These are phyloP conservation scores for Dromiciops gliroides DNA, from an alignment of 2,113 vertebrate genomes.

Conservation along the genomic window DNA sequence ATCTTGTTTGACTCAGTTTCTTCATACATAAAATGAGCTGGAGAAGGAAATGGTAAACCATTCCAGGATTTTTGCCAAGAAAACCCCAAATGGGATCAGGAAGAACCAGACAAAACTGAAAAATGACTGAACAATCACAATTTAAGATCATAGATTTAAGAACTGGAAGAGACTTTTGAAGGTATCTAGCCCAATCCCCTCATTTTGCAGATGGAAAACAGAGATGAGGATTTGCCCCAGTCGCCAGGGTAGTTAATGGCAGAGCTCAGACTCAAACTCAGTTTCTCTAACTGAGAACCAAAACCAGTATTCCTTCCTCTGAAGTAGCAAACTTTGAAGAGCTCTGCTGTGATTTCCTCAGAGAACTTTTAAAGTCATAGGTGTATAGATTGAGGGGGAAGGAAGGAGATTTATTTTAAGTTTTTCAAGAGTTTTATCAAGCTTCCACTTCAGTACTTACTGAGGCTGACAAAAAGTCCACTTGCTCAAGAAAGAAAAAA, in stretches of 20 bases:
- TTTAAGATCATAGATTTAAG: not conserved
- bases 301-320: not conserved
- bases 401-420: not conserved
- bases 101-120: not conserved
- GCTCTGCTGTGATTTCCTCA: not conserved
- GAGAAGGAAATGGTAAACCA: not conserved
- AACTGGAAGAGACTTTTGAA: not conserved
- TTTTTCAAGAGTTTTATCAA: constrained; percentile 7
- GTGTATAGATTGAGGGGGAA: not conserved
- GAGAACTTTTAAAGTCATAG: not conserved
- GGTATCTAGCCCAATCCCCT: not conserved
- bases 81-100: too few relatives aligned
- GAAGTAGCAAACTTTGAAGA: not conserved
- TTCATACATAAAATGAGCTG: not conserved
- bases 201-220: not conserved
- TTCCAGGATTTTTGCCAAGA: not conserved
- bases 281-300: not conserved
- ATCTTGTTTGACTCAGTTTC: too few relatives aligned
- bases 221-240: not conserved
- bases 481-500: constrained; percentile 26
- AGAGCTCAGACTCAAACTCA: not conserved
- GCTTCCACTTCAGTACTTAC: not conserved
- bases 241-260: not conserved
- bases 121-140: not conserved
- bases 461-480: not conserved